Evolutionary conservation across 2,888 invertebrate species (phyloP).

Genomic region (Macrophya annulata): DNA sequence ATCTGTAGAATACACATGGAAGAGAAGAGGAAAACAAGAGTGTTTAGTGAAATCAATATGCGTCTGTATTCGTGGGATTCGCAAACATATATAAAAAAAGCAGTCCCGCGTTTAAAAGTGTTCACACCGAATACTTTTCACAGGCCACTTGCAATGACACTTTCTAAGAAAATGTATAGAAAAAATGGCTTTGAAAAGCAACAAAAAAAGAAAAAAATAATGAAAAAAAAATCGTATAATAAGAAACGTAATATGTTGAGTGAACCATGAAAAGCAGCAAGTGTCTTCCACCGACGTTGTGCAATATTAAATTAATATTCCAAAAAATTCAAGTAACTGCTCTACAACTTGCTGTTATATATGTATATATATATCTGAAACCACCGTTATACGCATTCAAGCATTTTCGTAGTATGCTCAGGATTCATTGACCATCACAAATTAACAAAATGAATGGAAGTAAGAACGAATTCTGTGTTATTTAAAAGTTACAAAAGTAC

Average conservation of each 20-base stretch:
- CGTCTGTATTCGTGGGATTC: slow-evolving; percentile 50
- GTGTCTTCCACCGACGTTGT: slow-evolving; percentile 55
- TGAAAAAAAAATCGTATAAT: slow-evolving; percentile 34
- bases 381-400: slow-evolving; percentile 42
- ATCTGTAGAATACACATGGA: slow-evolving; percentile 53
- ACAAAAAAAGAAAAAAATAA: slow-evolving; percentile 42
- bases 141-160: slow-evolving; percentile 51
- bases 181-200: slow-evolving; percentile 51
- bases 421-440: slow-evolving; percentile 38
- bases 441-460: slow-evolving; percentile 17
- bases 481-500: slow-evolving; percentile 24
- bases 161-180: slow-evolving; percentile 47
- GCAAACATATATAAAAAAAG: slow-evolving; percentile 55
- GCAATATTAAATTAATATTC: slow-evolving; percentile 52
- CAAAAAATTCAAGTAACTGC: slow-evolving; percentile 39
- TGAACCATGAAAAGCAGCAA: slow-evolving; percentile 53
- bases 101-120: slow-evolving; percentile 52
- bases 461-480: slow-evolving; percentile 21
- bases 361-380: slow-evolving; percentile 28
- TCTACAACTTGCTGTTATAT: slow-evolving; percentile 47
- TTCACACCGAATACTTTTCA: slow-evolving; percentile 48
- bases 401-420: slow-evolving; percentile 42
- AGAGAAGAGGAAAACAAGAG: slow-evolving; percentile 46
- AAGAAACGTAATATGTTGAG: slow-evolving; percentile 40
- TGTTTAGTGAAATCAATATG: slow-evolving; percentile 47